A percentile compares a stretch with the other conserved stretches of the same genome.
Conservation (phyloP, 2,113 vertebrate genomes). For the Sardina pilchardus region DNA sequence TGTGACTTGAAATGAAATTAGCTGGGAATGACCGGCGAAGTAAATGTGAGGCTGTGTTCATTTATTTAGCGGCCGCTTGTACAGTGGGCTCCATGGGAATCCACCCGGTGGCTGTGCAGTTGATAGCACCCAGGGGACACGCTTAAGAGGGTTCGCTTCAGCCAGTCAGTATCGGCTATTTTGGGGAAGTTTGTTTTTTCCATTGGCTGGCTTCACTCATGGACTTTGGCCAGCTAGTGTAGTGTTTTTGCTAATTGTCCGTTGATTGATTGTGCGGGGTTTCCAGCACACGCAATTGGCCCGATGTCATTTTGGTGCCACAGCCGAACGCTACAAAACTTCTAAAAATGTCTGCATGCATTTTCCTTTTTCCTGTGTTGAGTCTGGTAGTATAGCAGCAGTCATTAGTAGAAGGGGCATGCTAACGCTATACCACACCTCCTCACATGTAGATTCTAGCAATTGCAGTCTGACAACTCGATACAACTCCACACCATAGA, state of each 20-base stretch:
- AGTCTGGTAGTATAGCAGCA: no score
- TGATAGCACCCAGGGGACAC: background rate
- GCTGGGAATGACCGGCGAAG: background rate
- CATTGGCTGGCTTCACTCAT: background rate
- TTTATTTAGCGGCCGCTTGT: background rate
- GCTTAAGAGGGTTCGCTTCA: background rate
- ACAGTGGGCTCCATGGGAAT: background rate
- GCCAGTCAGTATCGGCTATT: background rate
- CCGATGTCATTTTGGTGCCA: no score
- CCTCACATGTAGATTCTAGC: no score
- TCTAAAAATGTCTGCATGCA: no score
- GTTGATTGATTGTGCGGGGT: background rate
- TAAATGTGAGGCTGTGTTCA: background rate
- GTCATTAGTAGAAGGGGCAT: no score
- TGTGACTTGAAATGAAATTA: background rate
- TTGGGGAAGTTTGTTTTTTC: background rate
- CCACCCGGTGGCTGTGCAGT: background rate
- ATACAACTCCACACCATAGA: no score
- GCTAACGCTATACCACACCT: no score
- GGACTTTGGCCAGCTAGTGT: background rate
- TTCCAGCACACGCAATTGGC: no score
- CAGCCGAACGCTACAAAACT: no score
- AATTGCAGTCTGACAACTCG: no score
- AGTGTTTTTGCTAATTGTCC: background rate
- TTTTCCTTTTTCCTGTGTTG: no score